Evolutionary conservation across 2,888 invertebrate genomes (phyloP), one percentile per base, ranked within the genome.

Genomic region (Antheraea assamensis): DNA sequence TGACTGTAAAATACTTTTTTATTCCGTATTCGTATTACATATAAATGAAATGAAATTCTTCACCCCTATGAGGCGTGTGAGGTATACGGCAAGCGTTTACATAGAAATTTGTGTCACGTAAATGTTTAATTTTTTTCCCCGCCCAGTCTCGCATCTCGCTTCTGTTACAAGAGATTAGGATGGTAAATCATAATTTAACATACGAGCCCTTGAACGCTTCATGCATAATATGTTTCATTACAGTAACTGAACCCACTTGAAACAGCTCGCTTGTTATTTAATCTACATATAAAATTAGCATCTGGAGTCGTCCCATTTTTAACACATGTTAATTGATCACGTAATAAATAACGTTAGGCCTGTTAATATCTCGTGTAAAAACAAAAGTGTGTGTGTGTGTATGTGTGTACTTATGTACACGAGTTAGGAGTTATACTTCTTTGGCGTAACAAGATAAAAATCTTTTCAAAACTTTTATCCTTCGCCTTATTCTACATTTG

Each of bases 21-120:
- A 85, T 85, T 85, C 83, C 74, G 79, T 79, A 79, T 78, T 76
- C 85, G 85, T 85, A 78, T 81, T n/a, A 75, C 78, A 77, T 77
- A 76, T 78, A 78, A 76, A 80, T 78, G 78, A 78, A 81, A 81
- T 74, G 75, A 76, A 78, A 81, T 79, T 79, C 77, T 77, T 78
- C 80, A 78, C 35, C 24, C 31, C 21, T 35, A 35, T 68, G 35
- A 68, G 21, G 66, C 66, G 61, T 61, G 35, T 68, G 68, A 68
- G 35, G 35, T 68, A 35, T 27, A 61, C 24, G 19, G 30, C 61
- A 30, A 17, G 5, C 61, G 61, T 64, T 64, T 64, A 64, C 27
- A 30, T 64, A 64, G 61, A 64, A 64, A 64, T 64, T 64, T 64
- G 27, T 30, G 61, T 64, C 61, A 64, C 61, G 61, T 64, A 64